A percentile compares a stretch with the other conserved stretches of the same genome.
phyloP scores from a whole-genome alignment of 2,113 vertebrate genomes.

The Eudyptes chrysolophus region DNA sequence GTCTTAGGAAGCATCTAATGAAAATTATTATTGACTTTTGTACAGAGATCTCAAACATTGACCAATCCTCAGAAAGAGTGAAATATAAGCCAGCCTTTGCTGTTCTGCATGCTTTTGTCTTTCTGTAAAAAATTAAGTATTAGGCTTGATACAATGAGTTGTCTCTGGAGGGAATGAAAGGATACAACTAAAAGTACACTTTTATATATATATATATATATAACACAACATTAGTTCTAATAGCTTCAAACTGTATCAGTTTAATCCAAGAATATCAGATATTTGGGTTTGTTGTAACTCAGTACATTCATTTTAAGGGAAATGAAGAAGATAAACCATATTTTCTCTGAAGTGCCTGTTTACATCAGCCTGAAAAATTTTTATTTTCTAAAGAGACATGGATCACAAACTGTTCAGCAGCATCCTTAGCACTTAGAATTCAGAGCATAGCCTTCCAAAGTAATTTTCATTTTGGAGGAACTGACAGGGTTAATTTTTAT shows the following conservation, averaged over 20 bases:
- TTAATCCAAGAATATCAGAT: not conserved
- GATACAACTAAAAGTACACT: not conserved
- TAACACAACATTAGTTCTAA: not conserved
- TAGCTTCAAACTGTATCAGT: not conserved
- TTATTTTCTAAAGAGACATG: not conserved
- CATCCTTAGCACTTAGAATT: not conserved
- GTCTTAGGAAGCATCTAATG: not conserved
- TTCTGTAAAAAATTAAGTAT: not conserved
- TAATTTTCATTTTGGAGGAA: not conserved
- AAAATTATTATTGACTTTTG: not conserved
- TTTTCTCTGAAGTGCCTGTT: not conserved
- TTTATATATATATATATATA: not conserved
- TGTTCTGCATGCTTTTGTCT: not conserved
- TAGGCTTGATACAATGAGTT: not conserved
- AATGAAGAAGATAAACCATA: not conserved
- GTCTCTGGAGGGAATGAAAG: not conserved
- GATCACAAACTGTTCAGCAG: not conserved
- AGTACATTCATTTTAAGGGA: not conserved
- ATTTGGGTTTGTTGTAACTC: not conserved
- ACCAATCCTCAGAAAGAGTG: not conserved
- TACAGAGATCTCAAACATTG: not conserved
- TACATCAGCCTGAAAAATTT: not conserved
- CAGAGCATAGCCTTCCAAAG: not conserved
- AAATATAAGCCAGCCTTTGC: not conserved
- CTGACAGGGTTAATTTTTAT: not conserved